Percentiles rank a stretch among this genome's conserved stretches.
These are phyloP conservation scores for Tachina fera DNA, from an alignment of 2,888 invertebrate species.

Conservation along the genomic window DNA sequence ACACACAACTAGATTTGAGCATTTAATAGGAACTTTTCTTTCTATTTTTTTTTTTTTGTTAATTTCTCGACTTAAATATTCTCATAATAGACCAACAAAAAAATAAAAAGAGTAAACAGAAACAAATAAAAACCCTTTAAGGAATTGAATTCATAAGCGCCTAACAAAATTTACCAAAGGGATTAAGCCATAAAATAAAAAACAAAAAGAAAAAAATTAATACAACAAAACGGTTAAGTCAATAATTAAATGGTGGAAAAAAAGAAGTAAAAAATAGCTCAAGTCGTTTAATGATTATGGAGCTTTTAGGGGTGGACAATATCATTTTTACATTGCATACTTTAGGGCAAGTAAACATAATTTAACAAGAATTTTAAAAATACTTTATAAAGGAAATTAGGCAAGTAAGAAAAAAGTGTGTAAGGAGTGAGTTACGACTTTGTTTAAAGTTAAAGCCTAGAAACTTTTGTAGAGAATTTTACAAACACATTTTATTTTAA, in stretches of 20 bases:
- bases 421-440: too few relatives aligned
- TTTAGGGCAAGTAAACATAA: too few relatives aligned
- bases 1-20: slow-evolving; percentile 37
- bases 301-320: too few relatives aligned
- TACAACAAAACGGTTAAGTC: slow-evolving; percentile 29
- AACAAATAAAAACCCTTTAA: slow-evolving; percentile 31
- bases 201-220: background rate
- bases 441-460: too few relatives aligned
- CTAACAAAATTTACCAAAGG: slow-evolving; percentile 39
- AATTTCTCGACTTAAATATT: slow-evolving; percentile 20
- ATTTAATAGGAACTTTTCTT: slow-evolving; percentile 28
- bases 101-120: background rate
- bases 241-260: slow-evolving; percentile 24
- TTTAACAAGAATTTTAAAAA: too few relatives aligned
- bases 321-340: too few relatives aligned
- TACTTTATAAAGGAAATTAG: too few relatives aligned
- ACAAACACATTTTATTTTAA: too few relatives aligned
- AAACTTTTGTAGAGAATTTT: too few relatives aligned
- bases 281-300: too few relatives aligned
- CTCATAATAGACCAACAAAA: slow-evolving; percentile 7
- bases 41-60: too few relatives aligned
- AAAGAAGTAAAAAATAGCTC: background rate
- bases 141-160: slow-evolving; percentile 54
- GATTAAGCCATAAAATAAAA: slow-evolving; percentile 26
- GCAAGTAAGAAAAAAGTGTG: too few relatives aligned